Conservation (phyloP, 2,888 invertebrate species). For the Volucella inanis region DNA sequence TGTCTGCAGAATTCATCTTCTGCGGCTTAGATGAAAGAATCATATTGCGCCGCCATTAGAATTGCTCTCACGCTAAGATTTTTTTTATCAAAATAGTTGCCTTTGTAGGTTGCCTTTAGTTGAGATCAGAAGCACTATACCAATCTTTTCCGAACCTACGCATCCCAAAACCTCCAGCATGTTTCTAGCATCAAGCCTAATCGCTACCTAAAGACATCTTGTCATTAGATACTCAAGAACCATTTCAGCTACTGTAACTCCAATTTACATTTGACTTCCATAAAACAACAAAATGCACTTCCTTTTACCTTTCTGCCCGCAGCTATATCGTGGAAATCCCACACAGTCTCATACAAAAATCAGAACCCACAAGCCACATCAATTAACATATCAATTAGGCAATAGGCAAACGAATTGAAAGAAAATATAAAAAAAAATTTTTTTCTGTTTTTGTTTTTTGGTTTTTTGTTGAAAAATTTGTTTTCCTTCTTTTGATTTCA, state of each 20-base stretch:
- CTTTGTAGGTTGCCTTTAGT: too few relatives aligned
- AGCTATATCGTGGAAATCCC: neutral
- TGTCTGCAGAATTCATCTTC: too few relatives aligned
- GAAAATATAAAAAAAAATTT: constrained; percentile 23
- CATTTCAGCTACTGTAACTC: constrained; percentile 63
- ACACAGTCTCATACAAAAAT: constrained; percentile 20
- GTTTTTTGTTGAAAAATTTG: constrained; percentile 13
- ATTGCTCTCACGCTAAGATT: too few relatives aligned
- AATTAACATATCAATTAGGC: constrained; percentile 71
- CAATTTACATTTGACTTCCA: constrained; percentile 53
- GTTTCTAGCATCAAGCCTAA: constrained; percentile 30
- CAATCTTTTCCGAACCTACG: neutral
- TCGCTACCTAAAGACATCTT: constrained; percentile 28
- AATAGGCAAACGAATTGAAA: constrained; percentile 34
- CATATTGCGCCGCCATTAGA: too few relatives aligned
- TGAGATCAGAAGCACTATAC: too few relatives aligned
- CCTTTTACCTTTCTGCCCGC: neutral
- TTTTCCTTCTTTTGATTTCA: constrained; percentile 81
- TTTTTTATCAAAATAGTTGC: too few relatives aligned
- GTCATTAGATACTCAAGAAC: constrained; percentile 37
- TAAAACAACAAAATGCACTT: constrained; percentile 68
- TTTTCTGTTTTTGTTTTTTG: constrained; percentile 45
- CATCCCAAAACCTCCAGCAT: neutral
- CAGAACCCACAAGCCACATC: too few relatives aligned
- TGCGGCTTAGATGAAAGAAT: too few relatives aligned